Evolutionary conservation across 2,797 vertebrate genomes (phyloP).

Genomic region (Tolypeutes matacus): DNA sequence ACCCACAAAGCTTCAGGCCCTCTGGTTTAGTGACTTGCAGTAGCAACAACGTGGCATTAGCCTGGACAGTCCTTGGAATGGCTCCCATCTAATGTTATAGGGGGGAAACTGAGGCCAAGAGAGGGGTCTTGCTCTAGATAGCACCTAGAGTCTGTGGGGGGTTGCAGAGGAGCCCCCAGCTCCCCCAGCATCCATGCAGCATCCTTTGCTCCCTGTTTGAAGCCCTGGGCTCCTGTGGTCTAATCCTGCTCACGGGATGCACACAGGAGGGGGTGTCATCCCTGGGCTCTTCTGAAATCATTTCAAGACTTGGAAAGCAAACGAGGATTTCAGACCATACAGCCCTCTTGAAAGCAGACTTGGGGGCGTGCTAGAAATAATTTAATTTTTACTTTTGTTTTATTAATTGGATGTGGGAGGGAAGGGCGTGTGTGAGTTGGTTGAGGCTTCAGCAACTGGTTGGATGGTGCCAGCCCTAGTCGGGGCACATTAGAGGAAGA

Average conservation of each 20-base stretch:
- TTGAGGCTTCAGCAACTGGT: background rate
- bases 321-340: constrained; percentile 74
- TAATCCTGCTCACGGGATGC: background rate
- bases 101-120: accelerated
- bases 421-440: background rate
- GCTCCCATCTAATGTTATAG: accelerated
- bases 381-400: constrained; percentile 77
- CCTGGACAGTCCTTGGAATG: background rate
- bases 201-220: background rate
- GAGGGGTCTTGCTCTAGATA: accelerated
- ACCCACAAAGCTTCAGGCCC: background rate
- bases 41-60: too few species aligned
- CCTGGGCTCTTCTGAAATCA: constrained; percentile 65
- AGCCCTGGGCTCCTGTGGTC: background rate
- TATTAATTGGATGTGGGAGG: constrained; percentile 69
- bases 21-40: background rate
- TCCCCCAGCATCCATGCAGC: accelerated
- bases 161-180: background rate
- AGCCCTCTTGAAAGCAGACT: constrained; percentile 60
- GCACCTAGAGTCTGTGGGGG: accelerated
- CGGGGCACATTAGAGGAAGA: background rate
- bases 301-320: constrained; percentile 77
- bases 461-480: background rate
- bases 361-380: constrained; percentile 58
- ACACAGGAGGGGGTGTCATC: accelerated